Evolutionary conservation across 2,888 invertebrate genomes (phyloP).

Genomic region (Parnassius mnemosyne): DNA sequence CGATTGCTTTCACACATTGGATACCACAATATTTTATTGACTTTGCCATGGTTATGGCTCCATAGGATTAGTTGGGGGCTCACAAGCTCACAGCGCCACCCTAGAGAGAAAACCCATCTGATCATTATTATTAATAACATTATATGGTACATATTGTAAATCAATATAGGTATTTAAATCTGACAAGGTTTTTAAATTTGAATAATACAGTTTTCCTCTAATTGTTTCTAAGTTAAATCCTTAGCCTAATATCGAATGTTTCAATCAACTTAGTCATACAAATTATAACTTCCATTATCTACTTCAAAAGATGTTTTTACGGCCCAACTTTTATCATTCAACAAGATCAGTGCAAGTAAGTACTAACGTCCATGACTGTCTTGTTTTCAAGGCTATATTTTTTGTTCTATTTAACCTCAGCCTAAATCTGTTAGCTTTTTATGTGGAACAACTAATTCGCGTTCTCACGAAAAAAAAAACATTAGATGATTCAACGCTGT

Average conservation of each 20-base stretch:
- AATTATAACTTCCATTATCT: slow-evolving; percentile 5
- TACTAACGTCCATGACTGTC: slow-evolving; percentile 13
- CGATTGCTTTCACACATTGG: too few species aligned
- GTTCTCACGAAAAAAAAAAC: slow-evolving; percentile 23
- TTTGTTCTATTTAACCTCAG: slow-evolving; percentile 15
- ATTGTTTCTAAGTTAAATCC: not conserved
- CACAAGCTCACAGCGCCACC: too few species aligned
- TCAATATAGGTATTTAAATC: too few species aligned
- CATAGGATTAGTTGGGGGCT: too few species aligned
- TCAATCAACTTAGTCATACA: not conserved
- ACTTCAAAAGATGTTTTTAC: slow-evolving; percentile 2
- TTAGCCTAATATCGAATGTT: not conserved
- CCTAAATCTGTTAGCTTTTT: slow-evolving; percentile 24
- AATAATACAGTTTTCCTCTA: too few species aligned
- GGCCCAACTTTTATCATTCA: not conserved
- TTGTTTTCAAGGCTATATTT: slow-evolving; percentile 23
- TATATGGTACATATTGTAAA: too few species aligned
- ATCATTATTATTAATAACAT: too few species aligned
- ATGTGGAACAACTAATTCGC: slow-evolving; percentile 13
- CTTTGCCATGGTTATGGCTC: too few species aligned
- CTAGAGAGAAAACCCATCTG: too few species aligned
- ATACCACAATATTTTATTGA: too few species aligned
- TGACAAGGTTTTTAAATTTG: too few species aligned
- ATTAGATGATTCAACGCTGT: slow-evolving; percentile 11
- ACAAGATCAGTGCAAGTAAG: slow-evolving; percentile 4